Percentiles rank a stretch among this genome's conserved stretches.
These are phyloP conservation scores for Cephalopterus ornatus DNA, from an alignment of 2,113 vertebrate genomes.

Conservation along the genomic window DNA sequence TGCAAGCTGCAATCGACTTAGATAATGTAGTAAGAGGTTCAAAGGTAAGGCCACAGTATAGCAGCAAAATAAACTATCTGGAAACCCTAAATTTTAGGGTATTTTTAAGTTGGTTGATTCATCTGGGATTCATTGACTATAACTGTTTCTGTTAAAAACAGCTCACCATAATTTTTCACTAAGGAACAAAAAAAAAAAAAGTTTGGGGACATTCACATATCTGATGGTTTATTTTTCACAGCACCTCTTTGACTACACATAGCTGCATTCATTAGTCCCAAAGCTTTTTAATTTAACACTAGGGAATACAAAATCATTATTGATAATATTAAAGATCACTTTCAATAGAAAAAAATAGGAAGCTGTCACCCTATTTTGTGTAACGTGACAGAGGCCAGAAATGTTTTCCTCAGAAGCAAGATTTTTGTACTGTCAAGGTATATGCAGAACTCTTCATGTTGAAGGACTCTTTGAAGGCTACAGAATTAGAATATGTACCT, in stretches of 20 bases:
- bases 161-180: neutral
- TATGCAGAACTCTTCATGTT: neutral
- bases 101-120: neutral
- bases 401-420: neutral
- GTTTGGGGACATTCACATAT: accelerated
- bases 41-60: neutral
- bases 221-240: neutral
- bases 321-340: neutral
- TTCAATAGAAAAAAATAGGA: neutral
- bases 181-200: neutral
- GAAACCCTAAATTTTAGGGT: slow-evolving; percentile 4
- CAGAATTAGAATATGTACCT: neutral
- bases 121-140: slow-evolving; percentile 10
- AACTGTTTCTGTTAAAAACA: neutral
- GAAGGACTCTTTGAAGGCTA: neutral
- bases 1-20: neutral
- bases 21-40: neutral
- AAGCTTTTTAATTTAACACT: neutral
- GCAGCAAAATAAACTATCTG: slow-evolving; percentile 12
- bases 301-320: neutral
- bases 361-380: neutral
- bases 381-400: neutral
- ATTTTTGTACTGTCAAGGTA: neutral
- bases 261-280: neutral
- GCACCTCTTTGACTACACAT: neutral